Base-by-base conservation (phyloP, 2,797 vertebrate species). In the Sebastes taczanowskii region DNA sequence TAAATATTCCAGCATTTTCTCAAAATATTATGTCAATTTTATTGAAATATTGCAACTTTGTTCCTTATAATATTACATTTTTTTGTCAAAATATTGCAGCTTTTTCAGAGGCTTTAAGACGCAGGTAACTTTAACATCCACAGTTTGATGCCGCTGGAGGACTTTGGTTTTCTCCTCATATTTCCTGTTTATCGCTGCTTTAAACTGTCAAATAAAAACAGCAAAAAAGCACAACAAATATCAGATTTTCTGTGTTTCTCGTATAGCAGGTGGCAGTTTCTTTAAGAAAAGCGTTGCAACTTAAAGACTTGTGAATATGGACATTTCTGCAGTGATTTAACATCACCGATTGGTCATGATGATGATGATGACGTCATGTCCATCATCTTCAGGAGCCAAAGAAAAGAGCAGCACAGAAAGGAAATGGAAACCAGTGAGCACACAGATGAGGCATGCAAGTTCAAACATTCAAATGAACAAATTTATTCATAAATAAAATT, bases 401-500 rank as follows among this genome's bases (percentile, higher is more conserved):
- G 81, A 83, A 32, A 72, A 66, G 38, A 89, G 80, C 74, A 66
- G 55, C 73, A 63, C 60, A 73, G 70, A 78, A 5, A 83, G 42
- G 32, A 68, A 55, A 75, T 4, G 60, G 72, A 89, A 87, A 80
- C 81, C 80, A 84, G 70, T 66, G 64, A 80, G 87, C 68, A 82
- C 84, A 91, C 82, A 92, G 81, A 93, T 30, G 87, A 94, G 82
- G 90, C 94, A 95, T 95, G 94, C 94, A 91, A 61, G 75, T 29
- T 27, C 55, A 46, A 20, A 87, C 92, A 86, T 84, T 86, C 81
- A 81, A 72, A 74, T 62, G 61, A 72, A 92, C 85, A 86, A 11
- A 90, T 96, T 96, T 96, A 96, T 96, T 96, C 78, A 93, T 89
- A 93, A 95, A 93, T 90, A 89, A 90, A 90, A 67, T 16, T 84